Conservation (phyloP, 2,797 vertebrate genomes). For the Mastacembelus armatus region DNA sequence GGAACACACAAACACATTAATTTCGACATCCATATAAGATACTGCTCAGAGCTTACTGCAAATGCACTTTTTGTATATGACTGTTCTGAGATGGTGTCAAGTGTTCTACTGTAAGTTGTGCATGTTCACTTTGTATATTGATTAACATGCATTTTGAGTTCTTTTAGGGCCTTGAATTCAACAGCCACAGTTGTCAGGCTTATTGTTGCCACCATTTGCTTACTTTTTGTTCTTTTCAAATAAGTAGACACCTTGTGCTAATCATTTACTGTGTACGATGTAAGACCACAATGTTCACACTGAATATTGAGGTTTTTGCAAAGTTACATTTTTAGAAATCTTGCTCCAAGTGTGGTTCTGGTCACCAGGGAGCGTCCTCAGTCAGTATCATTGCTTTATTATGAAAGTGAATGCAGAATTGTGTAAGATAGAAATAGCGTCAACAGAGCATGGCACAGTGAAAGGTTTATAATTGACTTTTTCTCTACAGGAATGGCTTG, state of each 20-base stretch:
- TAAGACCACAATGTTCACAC: neutral
- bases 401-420: slow-evolving; percentile 36
- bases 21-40: neutral
- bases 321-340: neutral
- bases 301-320: neutral
- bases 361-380: neutral
- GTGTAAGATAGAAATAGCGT: slow-evolving; percentile 39
- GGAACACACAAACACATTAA: neutral
- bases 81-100: neutral
- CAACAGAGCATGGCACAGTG: slow-evolving; percentile 54
- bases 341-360: neutral
- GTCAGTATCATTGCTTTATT: slow-evolving; percentile 40
- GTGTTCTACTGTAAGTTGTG: neutral
- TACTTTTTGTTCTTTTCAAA: slow-evolving; percentile 5
- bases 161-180: slow-evolving; percentile 3
- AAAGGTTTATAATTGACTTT: slow-evolving; percentile 72
- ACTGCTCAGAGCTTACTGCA: neutral
- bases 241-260: neutral
- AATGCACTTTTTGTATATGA: slow-evolving; percentile 1
- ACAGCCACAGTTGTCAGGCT: neutral
- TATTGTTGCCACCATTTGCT: neutral
- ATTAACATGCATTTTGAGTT: neutral
- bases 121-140: neutral
- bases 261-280: neutral
- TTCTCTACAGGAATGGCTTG: slow-evolving; percentile 66